Conservation (phyloP, 1,140 invertebrate species). For the Galleria mellonella region DNA sequence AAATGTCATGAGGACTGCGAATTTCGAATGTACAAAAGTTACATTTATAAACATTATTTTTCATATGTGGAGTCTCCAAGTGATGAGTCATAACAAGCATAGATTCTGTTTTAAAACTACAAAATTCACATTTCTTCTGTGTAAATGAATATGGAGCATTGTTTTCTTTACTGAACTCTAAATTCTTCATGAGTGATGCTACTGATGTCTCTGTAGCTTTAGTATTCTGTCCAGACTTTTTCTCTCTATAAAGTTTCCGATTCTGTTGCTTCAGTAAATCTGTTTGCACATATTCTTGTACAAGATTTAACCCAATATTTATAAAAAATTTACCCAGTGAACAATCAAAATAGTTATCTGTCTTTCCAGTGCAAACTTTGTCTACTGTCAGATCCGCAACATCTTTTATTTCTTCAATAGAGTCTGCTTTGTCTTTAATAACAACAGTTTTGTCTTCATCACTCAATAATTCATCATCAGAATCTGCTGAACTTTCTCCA, state of each 20-base stretch:
- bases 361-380: slow-evolving; percentile 45
- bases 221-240: slow-evolving; percentile 77
- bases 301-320: slow-evolving; percentile 92
- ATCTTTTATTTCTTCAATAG: slow-evolving; percentile 67
- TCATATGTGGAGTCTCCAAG: slow-evolving; percentile 94
- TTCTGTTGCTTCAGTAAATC: slow-evolving; percentile 92
- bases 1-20: slow-evolving; percentile 88
- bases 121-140: slow-evolving; percentile 91
- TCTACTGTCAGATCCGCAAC: slow-evolving; percentile 49
- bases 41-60: slow-evolving; percentile 89
- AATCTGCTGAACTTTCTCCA: slow-evolving; percentile 65
- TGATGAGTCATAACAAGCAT: slow-evolving; percentile 90
- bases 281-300: slow-evolving; percentile 94
- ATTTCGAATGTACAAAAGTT: slow-evolving; percentile 91
- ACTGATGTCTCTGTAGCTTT: slow-evolving; percentile 85
- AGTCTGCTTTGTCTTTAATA: slow-evolving; percentile 74
- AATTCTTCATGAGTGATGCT: slow-evolving; percentile 85
- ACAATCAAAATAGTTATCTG: slow-evolving; percentile 86
- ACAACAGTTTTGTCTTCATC: slow-evolving; percentile 70
- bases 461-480: slow-evolving; percentile 73
- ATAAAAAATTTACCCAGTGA: slow-evolving; percentile 94
- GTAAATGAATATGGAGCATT: slow-evolving; percentile 89
- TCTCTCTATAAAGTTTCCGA: slow-evolving; percentile 81
- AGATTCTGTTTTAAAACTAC: slow-evolving; percentile 95
- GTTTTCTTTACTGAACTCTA: slow-evolving; percentile 91